phyloP scores from a whole-genome alignment of 53 echinoderm and acorn worm species.

The Echinarachnius parma region DNA sequence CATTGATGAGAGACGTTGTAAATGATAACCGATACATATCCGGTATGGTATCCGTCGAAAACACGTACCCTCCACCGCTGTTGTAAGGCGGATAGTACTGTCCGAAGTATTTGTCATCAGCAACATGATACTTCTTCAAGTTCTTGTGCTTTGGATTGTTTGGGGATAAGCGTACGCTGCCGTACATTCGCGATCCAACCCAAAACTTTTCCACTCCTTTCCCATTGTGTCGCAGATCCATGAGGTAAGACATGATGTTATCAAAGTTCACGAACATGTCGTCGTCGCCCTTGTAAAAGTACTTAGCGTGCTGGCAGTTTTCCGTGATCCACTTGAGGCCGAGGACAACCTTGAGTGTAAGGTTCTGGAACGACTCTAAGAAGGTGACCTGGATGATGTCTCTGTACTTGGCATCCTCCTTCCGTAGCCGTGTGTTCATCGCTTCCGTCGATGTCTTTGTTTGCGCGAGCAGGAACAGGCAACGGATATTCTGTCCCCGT shows the following conservation, averaged over 20 bases:
- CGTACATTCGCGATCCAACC: slow-evolving; percentile 15
- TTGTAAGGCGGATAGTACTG: slow-evolving; percentile 32
- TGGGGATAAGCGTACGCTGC: slow-evolving; percentile 1
- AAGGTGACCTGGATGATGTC: slow-evolving; percentile 71
- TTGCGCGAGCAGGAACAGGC: slow-evolving; percentile 38
- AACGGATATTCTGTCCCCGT: slow-evolving; percentile 8
- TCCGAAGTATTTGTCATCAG: slow-evolving; percentile 32
- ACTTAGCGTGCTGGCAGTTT: slow-evolving; percentile 57
- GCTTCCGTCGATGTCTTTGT: background rate
- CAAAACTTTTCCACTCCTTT: slow-evolving; percentile 8
- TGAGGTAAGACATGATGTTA: slow-evolving; percentile 45
- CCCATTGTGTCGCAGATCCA: background rate
- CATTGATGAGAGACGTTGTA: slow-evolving; percentile 32
- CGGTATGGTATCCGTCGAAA: slow-evolving; percentile 39
- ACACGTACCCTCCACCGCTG: slow-evolving; percentile 39
- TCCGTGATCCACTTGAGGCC: slow-evolving; percentile 65
- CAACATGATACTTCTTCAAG: slow-evolving; percentile 21
- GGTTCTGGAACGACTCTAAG: slow-evolving; percentile 52
- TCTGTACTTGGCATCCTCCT: slow-evolving; percentile 44
- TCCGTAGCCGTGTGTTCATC: background rate
- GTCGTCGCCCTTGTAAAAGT: slow-evolving; percentile 70
- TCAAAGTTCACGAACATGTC: slow-evolving; percentile 64
- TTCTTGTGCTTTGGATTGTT: background rate
- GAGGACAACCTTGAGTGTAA: slow-evolving; percentile 63
- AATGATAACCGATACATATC: slow-evolving; percentile 20